phyloP scores from a whole-genome alignment of 1,140 invertebrate species.

The Wiebesia pumilae region DNA sequence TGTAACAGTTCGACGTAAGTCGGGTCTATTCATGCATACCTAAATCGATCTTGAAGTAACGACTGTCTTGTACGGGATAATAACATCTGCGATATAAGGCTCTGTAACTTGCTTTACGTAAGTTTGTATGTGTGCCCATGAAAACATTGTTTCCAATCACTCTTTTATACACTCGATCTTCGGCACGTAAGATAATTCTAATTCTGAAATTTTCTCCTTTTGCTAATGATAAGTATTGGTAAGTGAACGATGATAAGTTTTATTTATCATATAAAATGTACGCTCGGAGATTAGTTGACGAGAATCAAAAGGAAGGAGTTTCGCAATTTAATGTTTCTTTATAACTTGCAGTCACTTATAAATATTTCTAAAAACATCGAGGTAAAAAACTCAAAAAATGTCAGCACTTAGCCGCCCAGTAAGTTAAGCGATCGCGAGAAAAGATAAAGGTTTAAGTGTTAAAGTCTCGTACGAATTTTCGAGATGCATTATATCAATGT shows the following conservation, averaged over 20 bases:
- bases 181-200: neutral
- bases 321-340: too few species aligned
- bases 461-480: neutral
- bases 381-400: too few species aligned
- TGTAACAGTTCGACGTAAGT: neutral
- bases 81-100: neutral
- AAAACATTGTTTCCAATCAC: neutral
- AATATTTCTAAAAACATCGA: too few species aligned
- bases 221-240: neutral
- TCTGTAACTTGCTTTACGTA: neutral
- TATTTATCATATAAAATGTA: neutral
- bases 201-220: neutral
- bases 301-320: too few species aligned
- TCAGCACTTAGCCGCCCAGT: too few species aligned
- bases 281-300: too few species aligned
- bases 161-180: neutral
- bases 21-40: slow-evolving; percentile 42
- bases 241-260: neutral
- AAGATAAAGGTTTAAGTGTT: too few species aligned
- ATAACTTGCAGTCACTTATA: too few species aligned
- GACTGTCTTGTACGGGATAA: slow-evolving; percentile 35
- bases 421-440: too few species aligned
- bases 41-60: slow-evolving; percentile 45
- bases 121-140: neutral
- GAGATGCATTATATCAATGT: neutral